Evolutionary conservation across 2,113 vertebrate genomes (phyloP).

Genomic region (Microcebus murinus): DNA sequence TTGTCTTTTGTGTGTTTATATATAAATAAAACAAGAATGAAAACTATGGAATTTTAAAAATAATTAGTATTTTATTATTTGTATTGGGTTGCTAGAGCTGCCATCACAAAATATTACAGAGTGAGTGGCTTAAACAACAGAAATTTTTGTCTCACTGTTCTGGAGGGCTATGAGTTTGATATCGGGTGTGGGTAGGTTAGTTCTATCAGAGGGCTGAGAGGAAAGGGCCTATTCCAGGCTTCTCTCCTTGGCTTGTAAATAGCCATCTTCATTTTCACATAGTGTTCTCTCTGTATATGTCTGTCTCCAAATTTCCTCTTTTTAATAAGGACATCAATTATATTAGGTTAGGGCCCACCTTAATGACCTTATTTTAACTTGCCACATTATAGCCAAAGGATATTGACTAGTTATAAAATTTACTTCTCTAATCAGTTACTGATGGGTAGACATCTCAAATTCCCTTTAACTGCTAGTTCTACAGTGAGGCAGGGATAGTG

Average conservation of each 20-base stretch:
- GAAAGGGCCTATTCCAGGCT: not conserved
- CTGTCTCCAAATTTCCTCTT: not conserved
- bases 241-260: not conserved
- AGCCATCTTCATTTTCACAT: not conserved
- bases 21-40: not conserved
- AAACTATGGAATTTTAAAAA: not conserved
- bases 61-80: not conserved
- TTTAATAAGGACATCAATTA: not conserved
- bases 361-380: not conserved
- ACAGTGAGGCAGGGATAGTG: not conserved
- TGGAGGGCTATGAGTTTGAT: not conserved
- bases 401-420: not conserved
- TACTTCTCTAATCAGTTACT: not conserved
- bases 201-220: not conserved
- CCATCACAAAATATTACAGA: not conserved
- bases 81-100: not conserved
- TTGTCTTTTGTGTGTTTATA: not conserved
- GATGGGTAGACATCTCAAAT: not conserved
- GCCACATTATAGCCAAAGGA: not conserved
- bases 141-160: not conserved
- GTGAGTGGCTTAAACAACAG: not conserved
- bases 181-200: not conserved
- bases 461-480: not conserved
- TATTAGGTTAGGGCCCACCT: not conserved
- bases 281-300: not conserved